Evolutionary conservation across 35 echinoderm and acorn worm species (phyloP).

Genomic region (Chiridota heheva): DNA sequence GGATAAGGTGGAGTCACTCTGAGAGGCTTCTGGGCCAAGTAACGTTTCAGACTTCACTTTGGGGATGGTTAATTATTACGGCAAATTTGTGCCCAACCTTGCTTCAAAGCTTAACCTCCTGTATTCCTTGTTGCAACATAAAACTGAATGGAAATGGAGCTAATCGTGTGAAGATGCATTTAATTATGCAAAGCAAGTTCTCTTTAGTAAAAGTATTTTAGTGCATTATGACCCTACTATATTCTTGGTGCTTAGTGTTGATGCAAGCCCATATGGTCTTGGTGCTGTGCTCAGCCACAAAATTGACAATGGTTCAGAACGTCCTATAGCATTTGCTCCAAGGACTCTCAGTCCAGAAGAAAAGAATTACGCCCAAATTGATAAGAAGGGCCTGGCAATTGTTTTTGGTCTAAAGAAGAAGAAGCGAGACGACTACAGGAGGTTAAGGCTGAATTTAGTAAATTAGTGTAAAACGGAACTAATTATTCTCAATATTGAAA

Average conservation of each 20-base stretch:
- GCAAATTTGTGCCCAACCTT: conserved; percentile 34
- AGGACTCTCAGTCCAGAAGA: neutral
- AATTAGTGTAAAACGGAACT: no score
- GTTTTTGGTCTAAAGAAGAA: conserved; percentile 57
- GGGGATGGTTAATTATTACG: conserved; percentile 61
- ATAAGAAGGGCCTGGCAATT: conserved; percentile 63
- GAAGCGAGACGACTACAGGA: no score
- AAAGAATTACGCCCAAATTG: conserved; percentile 39
- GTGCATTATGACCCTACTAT: conserved; percentile 24
- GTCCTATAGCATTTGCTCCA: conserved; percentile 19
- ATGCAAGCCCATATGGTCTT: conserved; percentile 32
- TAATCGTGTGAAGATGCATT: conserved; percentile 22
- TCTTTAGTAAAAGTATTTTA: conserved; percentile 1
- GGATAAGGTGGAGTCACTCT: conserved; percentile 19
- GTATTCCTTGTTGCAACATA: neutral
- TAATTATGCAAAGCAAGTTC: neutral
- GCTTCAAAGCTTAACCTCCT: neutral
- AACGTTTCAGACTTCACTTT: conserved; percentile 7
- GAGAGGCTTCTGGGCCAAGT: neutral
- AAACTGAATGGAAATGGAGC: conserved; percentile 21
- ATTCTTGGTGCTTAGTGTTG: conserved; percentile 8
- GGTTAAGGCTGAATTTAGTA: no score
- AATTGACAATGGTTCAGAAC: neutral
- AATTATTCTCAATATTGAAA: no score
- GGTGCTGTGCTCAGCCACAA: conserved; percentile 34